A percentile compares a stretch with the other conserved stretches of the same genome.
Conservation (phyloP, 2,888 invertebrate species). For the Therioaphis trifolii region DNA sequence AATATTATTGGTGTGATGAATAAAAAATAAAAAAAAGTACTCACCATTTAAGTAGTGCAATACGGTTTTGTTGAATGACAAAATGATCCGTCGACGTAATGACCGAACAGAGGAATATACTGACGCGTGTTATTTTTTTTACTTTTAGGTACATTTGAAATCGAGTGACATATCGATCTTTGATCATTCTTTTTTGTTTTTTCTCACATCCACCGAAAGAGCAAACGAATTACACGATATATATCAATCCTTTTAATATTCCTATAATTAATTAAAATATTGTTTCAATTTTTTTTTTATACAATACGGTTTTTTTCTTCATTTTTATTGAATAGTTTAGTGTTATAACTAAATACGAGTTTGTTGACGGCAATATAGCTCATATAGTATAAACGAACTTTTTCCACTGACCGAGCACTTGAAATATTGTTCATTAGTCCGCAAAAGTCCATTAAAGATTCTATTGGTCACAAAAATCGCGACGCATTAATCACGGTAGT, state of each 20-base stretch:
- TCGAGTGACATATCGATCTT: neutral
- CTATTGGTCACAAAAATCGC: no score
- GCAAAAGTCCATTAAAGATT: neutral
- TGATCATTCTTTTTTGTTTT: neutral
- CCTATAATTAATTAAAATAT: no score
- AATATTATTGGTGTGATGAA: constrained; percentile 8
- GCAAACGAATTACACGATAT: neutral
- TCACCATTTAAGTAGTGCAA: neutral
- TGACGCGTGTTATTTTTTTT: neutral
- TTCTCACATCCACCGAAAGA: no score
- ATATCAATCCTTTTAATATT: no score
- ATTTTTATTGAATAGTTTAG: neutral
- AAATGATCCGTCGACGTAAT: neutral
- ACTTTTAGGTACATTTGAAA: neutral
- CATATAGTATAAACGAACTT: neutral
- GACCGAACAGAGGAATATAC: neutral
- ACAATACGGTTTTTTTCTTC: neutral
- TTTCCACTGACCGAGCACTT: neutral
- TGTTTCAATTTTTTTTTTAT: neutral
- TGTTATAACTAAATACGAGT: neutral
- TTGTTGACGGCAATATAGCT: neutral
- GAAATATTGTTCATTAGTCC: neutral
- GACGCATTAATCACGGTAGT: neutral
- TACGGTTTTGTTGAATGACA: neutral
- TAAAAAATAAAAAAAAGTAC: neutral